Evolutionary conservation across 1,140 invertebrate genomes (phyloP).

Genomic region (Trichoplusia ni): DNA sequence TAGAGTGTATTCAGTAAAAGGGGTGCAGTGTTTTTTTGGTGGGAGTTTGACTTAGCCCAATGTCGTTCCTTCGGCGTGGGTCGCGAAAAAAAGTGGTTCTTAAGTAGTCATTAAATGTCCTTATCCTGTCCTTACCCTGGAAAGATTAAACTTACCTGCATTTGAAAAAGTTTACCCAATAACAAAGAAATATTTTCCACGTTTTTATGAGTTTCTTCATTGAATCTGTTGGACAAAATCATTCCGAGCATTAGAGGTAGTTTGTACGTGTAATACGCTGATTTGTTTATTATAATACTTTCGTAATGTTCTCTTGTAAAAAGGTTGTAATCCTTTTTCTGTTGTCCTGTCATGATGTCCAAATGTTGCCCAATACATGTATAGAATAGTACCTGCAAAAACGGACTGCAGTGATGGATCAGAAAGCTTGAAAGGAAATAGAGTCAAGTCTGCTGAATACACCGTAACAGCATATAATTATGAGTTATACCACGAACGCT

Average conservation of each 20-base stretch:
- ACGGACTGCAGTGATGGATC: neutral
- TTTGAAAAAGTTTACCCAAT: conserved; percentile 94
- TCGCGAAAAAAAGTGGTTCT: too few relatives aligned
- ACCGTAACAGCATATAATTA: too few relatives aligned
- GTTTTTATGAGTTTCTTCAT: conserved; percentile 16
- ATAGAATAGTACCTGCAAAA: conserved; percentile 29
- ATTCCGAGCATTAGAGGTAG: conserved; percentile 75
- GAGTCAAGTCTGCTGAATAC: too few relatives aligned
- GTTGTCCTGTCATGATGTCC: conserved; percentile 82
- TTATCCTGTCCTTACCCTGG: conserved; percentile 6
- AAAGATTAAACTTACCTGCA: conserved; percentile 84
- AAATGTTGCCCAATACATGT: conserved; percentile 84
- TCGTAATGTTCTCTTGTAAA: conserved; percentile 89
- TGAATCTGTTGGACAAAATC: conserved; percentile 7
- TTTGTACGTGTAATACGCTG: conserved; percentile 93
- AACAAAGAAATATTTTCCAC: conserved; percentile 63
- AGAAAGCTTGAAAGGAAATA: neutral
- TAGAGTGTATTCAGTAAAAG: too few relatives aligned
- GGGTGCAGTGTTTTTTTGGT: too few relatives aligned
- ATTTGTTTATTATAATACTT: conserved; percentile 93
- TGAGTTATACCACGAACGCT: too few relatives aligned
- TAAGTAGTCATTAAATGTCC: too few relatives aligned
- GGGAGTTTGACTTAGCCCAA: too few relatives aligned
- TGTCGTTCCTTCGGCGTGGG: too few relatives aligned
- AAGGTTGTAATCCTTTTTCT: conserved; percentile 50